A percentile compares a stretch with the other conserved stretches of the same genome.
Conservation (phyloP, 2,113 vertebrate species). For the Nymphicus hollandicus region DNA sequence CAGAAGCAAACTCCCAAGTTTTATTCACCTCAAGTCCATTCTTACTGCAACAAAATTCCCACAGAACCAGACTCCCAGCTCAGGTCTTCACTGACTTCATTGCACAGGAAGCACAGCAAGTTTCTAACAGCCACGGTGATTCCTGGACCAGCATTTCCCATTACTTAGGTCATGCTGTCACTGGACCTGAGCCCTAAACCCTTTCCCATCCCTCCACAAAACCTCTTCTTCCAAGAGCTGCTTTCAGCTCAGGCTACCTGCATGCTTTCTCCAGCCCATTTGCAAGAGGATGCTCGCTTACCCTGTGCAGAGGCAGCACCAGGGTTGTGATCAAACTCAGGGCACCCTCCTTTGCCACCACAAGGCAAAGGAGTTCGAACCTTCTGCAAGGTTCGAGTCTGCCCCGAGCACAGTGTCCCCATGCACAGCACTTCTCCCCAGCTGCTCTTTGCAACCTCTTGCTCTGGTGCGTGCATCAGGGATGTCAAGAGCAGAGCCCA, state of each 20-base stretch:
- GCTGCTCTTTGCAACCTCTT: background rate
- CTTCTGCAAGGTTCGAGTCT: rapidly evolving
- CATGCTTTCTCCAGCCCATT: rapidly evolving
- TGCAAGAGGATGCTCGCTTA: background rate
- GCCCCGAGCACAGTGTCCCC: rapidly evolving
- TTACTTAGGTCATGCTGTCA: rapidly evolving
- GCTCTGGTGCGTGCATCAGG: background rate
- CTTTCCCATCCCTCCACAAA: background rate
- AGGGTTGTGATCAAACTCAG: background rate
- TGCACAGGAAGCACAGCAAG: background rate
- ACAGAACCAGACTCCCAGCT: background rate
- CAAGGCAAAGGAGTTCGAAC: too few species aligned
- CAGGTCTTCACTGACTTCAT: background rate
- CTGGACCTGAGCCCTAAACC: background rate
- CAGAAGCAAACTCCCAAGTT: background rate
- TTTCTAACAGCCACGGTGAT: background rate
- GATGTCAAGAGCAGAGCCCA: background rate
- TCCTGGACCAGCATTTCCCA: background rate
- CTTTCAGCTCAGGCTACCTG: background rate
- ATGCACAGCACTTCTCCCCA: rapidly evolving
- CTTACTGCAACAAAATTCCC: background rate
- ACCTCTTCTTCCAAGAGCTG: background rate
- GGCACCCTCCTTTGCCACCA: background rate
- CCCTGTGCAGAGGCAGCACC: background rate
- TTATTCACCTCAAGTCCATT: background rate